Evolutionary conservation across 2,888 invertebrate genomes (phyloP).

Genomic region (Caenorhabditis virilis): DNA sequence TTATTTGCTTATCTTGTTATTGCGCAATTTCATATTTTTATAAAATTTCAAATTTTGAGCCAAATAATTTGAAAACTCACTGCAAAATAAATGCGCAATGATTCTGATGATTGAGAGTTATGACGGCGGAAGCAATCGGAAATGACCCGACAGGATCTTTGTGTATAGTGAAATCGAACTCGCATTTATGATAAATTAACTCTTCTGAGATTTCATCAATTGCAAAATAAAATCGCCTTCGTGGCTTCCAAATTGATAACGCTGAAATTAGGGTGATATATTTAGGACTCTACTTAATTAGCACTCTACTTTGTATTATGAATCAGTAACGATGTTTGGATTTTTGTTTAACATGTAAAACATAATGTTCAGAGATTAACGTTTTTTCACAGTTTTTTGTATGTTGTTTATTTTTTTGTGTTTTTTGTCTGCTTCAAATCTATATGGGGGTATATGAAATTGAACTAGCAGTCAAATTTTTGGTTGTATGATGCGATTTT

Average conservation of each 20-base stretch:
- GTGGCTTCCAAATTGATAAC: slow-evolving; percentile 48
- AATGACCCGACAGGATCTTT: slow-evolving; percentile 45
- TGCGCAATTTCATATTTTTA: too few species aligned
- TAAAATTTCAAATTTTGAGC: not conserved
- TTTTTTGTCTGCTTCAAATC: too few species aligned
- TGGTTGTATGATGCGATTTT: too few species aligned
- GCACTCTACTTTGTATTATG: not conserved
- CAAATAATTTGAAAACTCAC: slow-evolving; percentile 36
- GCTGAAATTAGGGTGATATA: too few species aligned
- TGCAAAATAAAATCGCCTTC: slow-evolving; percentile 59
- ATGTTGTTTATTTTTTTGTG: too few species aligned
- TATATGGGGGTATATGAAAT: too few species aligned
- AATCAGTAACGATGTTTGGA: not conserved
- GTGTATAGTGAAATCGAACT: slow-evolving; percentile 52
- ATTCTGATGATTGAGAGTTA: slow-evolving; percentile 54
- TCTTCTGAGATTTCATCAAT: slow-evolving; percentile 57
- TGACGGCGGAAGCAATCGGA: slow-evolving; percentile 44
- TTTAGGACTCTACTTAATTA: too few species aligned
- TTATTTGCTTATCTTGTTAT: not conserved
- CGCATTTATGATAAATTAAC: slow-evolving; percentile 59
- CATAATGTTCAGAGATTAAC: too few species aligned
- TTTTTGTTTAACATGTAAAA: not conserved
- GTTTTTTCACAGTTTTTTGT: too few species aligned
- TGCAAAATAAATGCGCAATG: slow-evolving; percentile 54
- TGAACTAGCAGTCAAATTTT: too few species aligned